Base-by-base conservation (phyloP, 2,888 invertebrate species). In the Habroteleia sp. region DNA sequence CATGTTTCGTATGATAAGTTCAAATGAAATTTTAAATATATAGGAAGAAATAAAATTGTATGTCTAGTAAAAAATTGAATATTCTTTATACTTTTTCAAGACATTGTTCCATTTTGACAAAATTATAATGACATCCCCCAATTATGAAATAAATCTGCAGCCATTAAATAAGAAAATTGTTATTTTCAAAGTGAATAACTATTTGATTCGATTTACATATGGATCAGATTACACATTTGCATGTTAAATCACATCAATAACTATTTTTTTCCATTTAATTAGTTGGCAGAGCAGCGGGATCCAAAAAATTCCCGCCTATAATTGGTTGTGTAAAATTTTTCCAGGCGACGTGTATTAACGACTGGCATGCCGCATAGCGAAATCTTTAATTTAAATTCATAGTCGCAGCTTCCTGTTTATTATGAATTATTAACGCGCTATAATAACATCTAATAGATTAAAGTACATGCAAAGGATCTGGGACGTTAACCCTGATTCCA, bases 361-460 rank as follows among this genome's bases (percentile, higher is more conserved):
- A 31, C 11, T n/a, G 2, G 41, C 17, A 25, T 56, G 25, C 29
- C 14, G 27, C 35, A 23, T 39, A 8, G 42, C 42, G 29, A 60
- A 69, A 69, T 69, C 69, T 60, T 69, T 44, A 50, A 69, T 71
- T 71, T 71, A 71, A 71, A 71, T 62, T 71, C 69, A 71, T 71
- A 62, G 54, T 71, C 62, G 60, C 17, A n/a, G 54, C 62, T 71
- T 71, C 39, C 41, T 62, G 71, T 71, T 71, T 62, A 71, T 62
- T 54, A 71, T 71, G 71, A 71, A 71, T 71, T 62, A 71, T 71
- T 62, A 46, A 71, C 71, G 46, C 46, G 52, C 41, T 31, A 25
- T 56, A 71, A 63, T 56, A 52, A 39, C 54, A 31, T 46, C 54
- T 62, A 71, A 71, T 41, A 71, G 71, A 62, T 71, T 71, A 54